Evolutionary conservation across 2,797 vertebrate genomes (phyloP).

Genomic region (Pangasius djambal): DNA sequence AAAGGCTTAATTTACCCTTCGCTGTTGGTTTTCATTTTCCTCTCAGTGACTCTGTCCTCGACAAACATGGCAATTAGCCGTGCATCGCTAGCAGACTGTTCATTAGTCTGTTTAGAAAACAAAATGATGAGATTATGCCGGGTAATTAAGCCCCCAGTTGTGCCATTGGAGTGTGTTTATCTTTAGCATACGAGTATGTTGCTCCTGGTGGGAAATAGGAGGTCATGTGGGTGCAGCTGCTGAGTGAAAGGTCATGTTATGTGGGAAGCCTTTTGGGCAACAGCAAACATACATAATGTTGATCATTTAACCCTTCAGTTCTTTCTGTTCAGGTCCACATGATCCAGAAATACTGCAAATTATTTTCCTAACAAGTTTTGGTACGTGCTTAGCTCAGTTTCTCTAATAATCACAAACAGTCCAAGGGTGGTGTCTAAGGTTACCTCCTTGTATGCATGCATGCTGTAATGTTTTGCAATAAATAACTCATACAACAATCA

Average conservation of each 20-base stretch:
- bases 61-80: slow-evolving; percentile 56
- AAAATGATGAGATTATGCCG: slow-evolving; percentile 56
- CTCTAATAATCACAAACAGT: background rate
- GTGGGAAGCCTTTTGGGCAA: slow-evolving; percentile 18
- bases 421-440: background rate
- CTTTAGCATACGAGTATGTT: slow-evolving; percentile 38
- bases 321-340: background rate
- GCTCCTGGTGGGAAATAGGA: slow-evolving; percentile 30
- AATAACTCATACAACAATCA: background rate
- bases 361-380: background rate
- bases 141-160: slow-evolving; percentile 58
- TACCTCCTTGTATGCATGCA: background rate
- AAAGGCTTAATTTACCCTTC: slow-evolving; percentile 52
- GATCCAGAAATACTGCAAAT: background rate
- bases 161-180: slow-evolving; percentile 45
- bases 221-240: slow-evolving; percentile 25
- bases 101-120: slow-evolving; percentile 60
- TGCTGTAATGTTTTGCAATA: background rate
- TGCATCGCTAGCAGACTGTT: slow-evolving; percentile 53
- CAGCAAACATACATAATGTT: slow-evolving; percentile 13
- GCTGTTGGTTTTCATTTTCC: slow-evolving; percentile 54
- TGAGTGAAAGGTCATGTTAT: slow-evolving; percentile 35
- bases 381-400: background rate
- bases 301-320: background rate
- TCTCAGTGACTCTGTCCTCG: slow-evolving; percentile 54